Base-by-base conservation (phyloP, 2,797 vertebrate genomes). In the Hippopotamyrus pictus region DNA sequence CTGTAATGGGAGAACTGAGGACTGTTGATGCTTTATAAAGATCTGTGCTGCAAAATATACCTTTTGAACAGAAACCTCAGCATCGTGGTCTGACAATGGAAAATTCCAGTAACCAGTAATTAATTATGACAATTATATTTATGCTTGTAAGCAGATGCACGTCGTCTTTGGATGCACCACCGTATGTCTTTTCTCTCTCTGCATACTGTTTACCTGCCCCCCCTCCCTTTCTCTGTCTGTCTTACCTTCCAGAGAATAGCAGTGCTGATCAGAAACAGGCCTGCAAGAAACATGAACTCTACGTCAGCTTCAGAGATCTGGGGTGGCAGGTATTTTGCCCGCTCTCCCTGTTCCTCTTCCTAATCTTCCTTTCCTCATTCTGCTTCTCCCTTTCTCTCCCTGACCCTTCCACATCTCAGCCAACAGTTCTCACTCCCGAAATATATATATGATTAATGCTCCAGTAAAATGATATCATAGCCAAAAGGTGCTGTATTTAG, bases 251-350 rank as follows among this genome's bases (percentile, higher is more conserved):
- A 99, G 98, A 99, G 92, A 99, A 98, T 96, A 98, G 97, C 96
- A 99, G 97, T 92, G 95, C 96, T 0, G 98, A 99, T 94, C 98
- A 99, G 96, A 94, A 97, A 90, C 97, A 99, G 94, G 98, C 98
- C n/a, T 99, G 98, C 91, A 99, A 98, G 96, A 99, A 99, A 93
- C 98, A 99, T 0, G 98, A 99, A 94, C 96, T 99, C 89, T 98
- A 98, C 6, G 98, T 98, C 95, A 99, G 98, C 91, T 99, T 98
- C 96, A 96, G 97, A n/a, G 98, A 99, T 94, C 95, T 99, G 91
- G 98, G 98, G 90, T 99, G 98, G 98, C 98, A 99, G 98, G 98
- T 99, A 96, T 92, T 93, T 91, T 90, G 89, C 86, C 44, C 88
- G 65, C 79, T 85, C 9, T 84, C 73, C 65, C 59, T 89, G 89